Evolutionary conservation across 2,113 vertebrate species (phyloP).

Genomic region (Pseudopipra pipra): DNA sequence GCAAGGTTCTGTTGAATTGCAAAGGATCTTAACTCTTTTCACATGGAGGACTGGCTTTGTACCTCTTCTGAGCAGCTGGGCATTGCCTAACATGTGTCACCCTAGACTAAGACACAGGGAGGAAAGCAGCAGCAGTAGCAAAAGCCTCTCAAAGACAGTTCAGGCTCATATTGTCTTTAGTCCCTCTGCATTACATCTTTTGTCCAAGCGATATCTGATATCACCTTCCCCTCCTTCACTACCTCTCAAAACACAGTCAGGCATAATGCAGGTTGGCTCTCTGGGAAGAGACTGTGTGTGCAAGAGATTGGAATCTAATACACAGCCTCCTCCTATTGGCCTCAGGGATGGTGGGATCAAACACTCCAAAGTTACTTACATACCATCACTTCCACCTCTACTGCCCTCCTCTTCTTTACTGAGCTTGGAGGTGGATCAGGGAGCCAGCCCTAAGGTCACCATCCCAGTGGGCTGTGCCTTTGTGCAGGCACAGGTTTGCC

Average conservation of each 20-base stretch:
- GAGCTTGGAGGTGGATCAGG: not conserved
- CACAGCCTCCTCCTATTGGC: not conserved
- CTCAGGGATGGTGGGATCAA: not conserved
- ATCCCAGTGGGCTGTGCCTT: not conserved
- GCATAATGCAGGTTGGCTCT: not conserved
- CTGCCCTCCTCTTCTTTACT: not conserved
- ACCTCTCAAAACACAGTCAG: not conserved
- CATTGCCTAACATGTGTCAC: not conserved
- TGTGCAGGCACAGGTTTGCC: not conserved
- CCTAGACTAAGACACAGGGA: not conserved
- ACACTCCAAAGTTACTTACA: not conserved
- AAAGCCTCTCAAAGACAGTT: not conserved
- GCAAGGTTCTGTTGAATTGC: not conserved
- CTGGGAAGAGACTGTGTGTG: not conserved
- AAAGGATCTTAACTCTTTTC: not conserved
- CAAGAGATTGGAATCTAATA: not conserved
- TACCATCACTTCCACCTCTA: not conserved
- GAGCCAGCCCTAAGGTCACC: slow-evolving; percentile 22
- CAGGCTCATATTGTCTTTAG: not conserved
- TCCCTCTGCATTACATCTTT: not conserved
- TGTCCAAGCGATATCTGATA: not conserved
- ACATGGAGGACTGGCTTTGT: not conserved
- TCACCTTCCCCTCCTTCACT: not conserved
- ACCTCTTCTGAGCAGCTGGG: not conserved
- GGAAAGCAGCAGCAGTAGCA: not conserved